phyloP scores from a whole-genome alignment of 2,888 invertebrate genomes.

The Saturnia japonica region DNA sequence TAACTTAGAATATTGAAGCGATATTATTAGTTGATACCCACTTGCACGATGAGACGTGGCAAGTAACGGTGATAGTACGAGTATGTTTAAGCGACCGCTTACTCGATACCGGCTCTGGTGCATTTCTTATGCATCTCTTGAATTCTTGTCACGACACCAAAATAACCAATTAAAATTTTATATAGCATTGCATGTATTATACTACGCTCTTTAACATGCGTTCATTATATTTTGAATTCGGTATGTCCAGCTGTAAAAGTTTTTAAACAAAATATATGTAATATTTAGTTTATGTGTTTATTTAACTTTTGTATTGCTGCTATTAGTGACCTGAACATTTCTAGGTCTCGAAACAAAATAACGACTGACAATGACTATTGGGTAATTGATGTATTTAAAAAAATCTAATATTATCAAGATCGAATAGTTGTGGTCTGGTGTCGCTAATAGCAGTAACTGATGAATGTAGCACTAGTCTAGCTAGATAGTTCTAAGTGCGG shows the following conservation, averaged over 20 bases:
- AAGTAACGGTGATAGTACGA: constrained; percentile 67
- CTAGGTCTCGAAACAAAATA: not conserved
- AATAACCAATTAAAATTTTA: constrained; percentile 8
- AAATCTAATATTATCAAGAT: not conserved
- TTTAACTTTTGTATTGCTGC: too few relatives aligned
- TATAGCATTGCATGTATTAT: not conserved
- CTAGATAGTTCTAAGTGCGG: not conserved
- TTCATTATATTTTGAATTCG: not conserved
- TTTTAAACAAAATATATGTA: not conserved
- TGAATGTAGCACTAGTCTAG: not conserved
- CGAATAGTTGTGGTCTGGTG: not conserved
- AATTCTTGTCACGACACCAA: constrained; percentile 11
- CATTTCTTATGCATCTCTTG: constrained; percentile 18
- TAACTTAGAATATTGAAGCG: too few relatives aligned
- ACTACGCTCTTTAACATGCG: not conserved
- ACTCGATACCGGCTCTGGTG: constrained; percentile 20
- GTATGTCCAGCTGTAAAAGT: not conserved
- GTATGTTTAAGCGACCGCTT: constrained; percentile 50
- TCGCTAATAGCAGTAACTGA: not conserved
- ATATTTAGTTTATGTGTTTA: not conserved
- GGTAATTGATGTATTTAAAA: too few relatives aligned
- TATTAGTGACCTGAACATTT: not conserved
- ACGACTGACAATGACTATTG: not conserved
- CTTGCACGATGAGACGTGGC: constrained; percentile 39
- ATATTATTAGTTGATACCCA: constrained; percentile 4